Evolutionary conservation across 2,113 vertebrate species (phyloP).

Genomic region (Trogon surrucura): DNA sequence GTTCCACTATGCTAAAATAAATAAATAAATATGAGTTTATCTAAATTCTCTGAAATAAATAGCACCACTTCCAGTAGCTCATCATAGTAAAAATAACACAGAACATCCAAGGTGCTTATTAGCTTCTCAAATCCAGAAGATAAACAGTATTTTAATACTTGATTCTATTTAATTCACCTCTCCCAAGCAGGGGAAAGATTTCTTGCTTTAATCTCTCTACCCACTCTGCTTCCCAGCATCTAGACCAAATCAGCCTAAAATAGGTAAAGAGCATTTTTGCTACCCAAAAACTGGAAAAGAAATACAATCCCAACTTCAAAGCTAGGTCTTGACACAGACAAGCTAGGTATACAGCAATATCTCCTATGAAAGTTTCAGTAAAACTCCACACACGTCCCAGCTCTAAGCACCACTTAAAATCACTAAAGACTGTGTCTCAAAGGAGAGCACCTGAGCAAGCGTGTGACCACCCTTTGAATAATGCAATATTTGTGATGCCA

Average conservation of each 20-base stretch:
- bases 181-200: background rate
- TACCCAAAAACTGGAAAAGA: background rate
- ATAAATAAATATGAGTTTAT: background rate
- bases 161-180: background rate
- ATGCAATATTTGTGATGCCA: background rate
- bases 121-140: background rate
- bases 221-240: background rate
- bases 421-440: background rate
- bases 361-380: background rate
- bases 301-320: background rate
- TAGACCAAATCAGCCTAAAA: background rate
- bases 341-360: background rate
- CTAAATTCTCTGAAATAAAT: background rate
- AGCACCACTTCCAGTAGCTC: background rate
- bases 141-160: background rate
- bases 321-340: rapidly evolving
- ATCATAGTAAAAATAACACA: background rate
- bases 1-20: background rate
- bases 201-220: background rate
- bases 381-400: background rate
- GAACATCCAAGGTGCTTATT: background rate
- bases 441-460: background rate
- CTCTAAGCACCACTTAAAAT: background rate
- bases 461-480: background rate
- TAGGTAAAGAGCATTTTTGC: background rate